A percentile compares a stretch with the other conserved stretches of the same genome.
Conservation (phyloP, 2,113 vertebrate species). For the Xiphophorus couchianus region DNA sequence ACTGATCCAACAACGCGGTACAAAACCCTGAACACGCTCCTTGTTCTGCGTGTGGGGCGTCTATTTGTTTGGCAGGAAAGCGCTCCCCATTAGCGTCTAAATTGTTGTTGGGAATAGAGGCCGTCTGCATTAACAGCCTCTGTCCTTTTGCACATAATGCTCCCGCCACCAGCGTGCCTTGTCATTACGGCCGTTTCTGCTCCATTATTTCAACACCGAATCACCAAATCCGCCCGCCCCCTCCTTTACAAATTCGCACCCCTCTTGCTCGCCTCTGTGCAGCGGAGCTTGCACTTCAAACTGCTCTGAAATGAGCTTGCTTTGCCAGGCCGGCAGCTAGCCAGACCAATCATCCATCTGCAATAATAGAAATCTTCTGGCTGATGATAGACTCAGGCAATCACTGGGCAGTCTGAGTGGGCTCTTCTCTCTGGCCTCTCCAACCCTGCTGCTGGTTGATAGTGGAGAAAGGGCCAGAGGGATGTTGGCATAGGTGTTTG, state of each 20-base stretch:
- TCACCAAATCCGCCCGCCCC: constrained; percentile 47
- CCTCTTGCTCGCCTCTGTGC: constrained; percentile 31
- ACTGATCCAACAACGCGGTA: background rate
- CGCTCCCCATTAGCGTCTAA: constrained; percentile 63
- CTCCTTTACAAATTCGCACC: background rate
- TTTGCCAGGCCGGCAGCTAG: constrained; percentile 71
- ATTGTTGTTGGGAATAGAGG: constrained; percentile 70
- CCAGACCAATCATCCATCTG: constrained; percentile 78
- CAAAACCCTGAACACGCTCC: constrained; percentile 67
- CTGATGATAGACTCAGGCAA: constrained; percentile 78
- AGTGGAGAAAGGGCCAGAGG: constrained; percentile 44
- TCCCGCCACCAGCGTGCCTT: constrained; percentile 32
- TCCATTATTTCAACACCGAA: constrained; percentile 70
- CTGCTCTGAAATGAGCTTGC: constrained; percentile 69
- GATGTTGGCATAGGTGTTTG: constrained; percentile 45
- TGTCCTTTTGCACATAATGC: constrained; percentile 58
- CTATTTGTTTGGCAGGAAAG: constrained; percentile 68
- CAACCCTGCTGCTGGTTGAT: constrained; percentile 70
- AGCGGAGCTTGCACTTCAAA: constrained; percentile 65
- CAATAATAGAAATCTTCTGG: constrained; percentile 78
- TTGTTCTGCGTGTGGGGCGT: constrained; percentile 44
- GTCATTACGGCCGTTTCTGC: constrained; percentile 71
- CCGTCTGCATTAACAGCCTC: constrained; percentile 63
- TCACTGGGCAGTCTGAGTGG: constrained; percentile 74
- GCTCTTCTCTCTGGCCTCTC: constrained; percentile 73